Evolutionary conservation across 2,888 invertebrate genomes (phyloP).

Genomic region (Halictus ligatus): DNA sequence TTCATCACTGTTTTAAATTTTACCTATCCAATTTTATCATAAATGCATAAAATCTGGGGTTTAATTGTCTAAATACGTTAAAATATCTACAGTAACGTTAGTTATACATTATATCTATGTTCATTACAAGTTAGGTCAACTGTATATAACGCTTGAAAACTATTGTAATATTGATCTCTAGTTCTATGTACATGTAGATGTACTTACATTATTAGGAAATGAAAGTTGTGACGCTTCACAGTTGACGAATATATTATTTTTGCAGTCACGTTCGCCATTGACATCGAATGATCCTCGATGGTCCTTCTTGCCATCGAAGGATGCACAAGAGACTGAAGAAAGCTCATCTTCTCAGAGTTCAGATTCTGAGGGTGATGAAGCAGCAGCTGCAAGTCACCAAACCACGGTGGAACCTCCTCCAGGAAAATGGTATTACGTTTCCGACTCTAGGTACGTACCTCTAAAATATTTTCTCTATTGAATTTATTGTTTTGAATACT

Average conservation of each 20-base stretch:
- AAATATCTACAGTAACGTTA: background rate
- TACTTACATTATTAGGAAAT: background rate
- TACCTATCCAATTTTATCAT: background rate
- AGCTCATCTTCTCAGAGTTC: constrained; percentile 81
- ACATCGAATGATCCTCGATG: constrained; percentile 88
- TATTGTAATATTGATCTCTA: background rate
- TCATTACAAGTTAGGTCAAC: background rate
- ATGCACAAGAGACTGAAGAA: constrained; percentile 73
- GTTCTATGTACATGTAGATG: background rate
- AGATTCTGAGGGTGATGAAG: constrained; percentile 83
- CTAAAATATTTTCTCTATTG: background rate
- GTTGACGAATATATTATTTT: background rate
- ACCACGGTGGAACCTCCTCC: constrained; percentile 85
- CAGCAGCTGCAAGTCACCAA: constrained; percentile 78
- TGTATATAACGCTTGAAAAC: background rate
- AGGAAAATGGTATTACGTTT: constrained; percentile 97
- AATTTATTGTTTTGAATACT: background rate
- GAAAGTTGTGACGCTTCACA: background rate
- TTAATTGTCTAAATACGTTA: background rate
- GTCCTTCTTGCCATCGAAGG: constrained; percentile 89
- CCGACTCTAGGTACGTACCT: constrained; percentile 90
- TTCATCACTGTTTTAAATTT: too few relatives aligned
- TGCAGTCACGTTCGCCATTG: constrained; percentile 86
- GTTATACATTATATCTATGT: background rate
- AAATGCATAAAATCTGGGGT: too few relatives aligned